Base-by-base conservation (phyloP, 2,113 vertebrate genomes). In the Lates calcarifer region DNA sequence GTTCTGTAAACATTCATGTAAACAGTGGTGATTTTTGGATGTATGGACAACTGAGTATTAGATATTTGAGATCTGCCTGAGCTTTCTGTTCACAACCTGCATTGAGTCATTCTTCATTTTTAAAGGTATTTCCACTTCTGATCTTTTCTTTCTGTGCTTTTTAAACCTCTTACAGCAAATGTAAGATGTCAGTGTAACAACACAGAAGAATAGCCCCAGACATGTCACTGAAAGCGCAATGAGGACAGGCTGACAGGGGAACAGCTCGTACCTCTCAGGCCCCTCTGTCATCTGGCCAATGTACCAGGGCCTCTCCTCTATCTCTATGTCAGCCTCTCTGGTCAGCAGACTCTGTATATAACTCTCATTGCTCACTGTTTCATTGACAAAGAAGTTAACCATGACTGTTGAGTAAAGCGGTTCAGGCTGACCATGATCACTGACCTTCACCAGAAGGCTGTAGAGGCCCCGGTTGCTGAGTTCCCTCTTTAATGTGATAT, bases 321-420 rank as follows among this genome's bases (percentile, higher is more conserved):
- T 90, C 37, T 95, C 97, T 77, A 97, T 96, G 66, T 97, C 97
- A 26, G 95, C 93, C 77, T 97, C 97, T 83, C 95, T 96, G 84
- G 95, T 95, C 76, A 99, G 93, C 73, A 99, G 93, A 73, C 95
- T 98, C 89, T 97, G 97, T 17, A 99, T 97, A 72, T 99, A 99
- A 81, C 97, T 99, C 92, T 99, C 98, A 1, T 99, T 99, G 90
- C 96, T 97, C 63, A 99, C 96, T 0, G 98, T 99, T 75, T 99
- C 98, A 58, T 99, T 99, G 65, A 99, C 97, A 22, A 99, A 99
- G 8, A 99, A 95, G 90, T 99, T 99, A 61, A 99, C 98, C 96
- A 98, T 96, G 33, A 99, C 94, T 0, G 97, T 99, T 61, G 97
- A 97, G 77, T 98, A 95, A 14, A 99, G 97, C 0, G 98, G 97